Evolutionary conservation across 2,113 vertebrate species (phyloP), one percentile per base, ranked within the genome.

Genomic region (Misgurnus mizolepis): DNA sequence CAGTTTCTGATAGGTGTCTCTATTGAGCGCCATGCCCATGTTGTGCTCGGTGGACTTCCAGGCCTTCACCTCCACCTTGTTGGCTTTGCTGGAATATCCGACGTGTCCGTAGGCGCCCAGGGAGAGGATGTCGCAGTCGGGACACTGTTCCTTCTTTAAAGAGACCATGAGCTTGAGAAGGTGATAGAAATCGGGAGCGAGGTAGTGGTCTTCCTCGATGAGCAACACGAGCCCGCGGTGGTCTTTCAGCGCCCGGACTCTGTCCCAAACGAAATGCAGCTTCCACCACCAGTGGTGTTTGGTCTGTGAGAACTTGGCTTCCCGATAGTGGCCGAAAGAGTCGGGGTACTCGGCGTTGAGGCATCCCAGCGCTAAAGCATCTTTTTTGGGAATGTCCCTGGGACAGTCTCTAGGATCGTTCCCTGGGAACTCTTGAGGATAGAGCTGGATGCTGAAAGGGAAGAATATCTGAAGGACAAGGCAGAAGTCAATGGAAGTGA

Each of bases 231-330:
- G 88, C 76, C 96, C 96, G 7, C 88, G 80, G 82, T 96, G 95
- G 15, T 94, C 92, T 55, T 91, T 93, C 66, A 99, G 90, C 11
- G 87, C 90, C 62, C 90, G 93, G 43, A 99, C 91, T 72, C 96
- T 88, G 82, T 98, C 97, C 97, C 96, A 98, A 0, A 95, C 96
- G 83, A 99, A 99, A 85, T 99, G 97, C 87, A 99, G 91, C 92
- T 99, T 99, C 98, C 98, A 99, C 98, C 98, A 99, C 98, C 98
- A 99, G 84, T 99, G 98, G 88, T 99, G 98, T 88, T 99, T 99
- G 86, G 96, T 95, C 87, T 99, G 98, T 3, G 96, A 96, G 91
- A 99, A 99, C 53, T 95, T 94, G 45, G 98, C 96, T 85, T 99
- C 98, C 4, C 98, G 93, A 86, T 99, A 99, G 88, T 99, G 98